phyloP scores from a whole-genome alignment of 2,888 invertebrate genomes.

The Lapara coniferarum region DNA sequence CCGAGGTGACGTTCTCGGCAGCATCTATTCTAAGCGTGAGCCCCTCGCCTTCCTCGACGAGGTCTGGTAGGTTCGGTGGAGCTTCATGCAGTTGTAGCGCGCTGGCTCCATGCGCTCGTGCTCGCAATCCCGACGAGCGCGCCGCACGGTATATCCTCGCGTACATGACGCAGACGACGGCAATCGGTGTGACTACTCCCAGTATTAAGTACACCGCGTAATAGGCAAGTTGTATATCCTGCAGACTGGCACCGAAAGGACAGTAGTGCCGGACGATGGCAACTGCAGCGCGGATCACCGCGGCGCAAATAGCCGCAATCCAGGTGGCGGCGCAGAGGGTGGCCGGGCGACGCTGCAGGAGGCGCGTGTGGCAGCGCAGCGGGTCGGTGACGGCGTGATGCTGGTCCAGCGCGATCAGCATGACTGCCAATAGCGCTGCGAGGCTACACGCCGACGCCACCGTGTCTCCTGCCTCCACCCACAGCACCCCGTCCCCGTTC shows the following conservation, averaged over 20 bases:
- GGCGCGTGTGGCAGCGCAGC: conserved; percentile 77
- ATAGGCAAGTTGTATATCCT: conserved; percentile 66
- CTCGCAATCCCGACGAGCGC: conserved; percentile 85
- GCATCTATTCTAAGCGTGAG: conserved; percentile 75
- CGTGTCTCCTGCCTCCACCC: conserved; percentile 82
- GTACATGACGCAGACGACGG: conserved; percentile 89
- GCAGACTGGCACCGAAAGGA: conserved; percentile 58
- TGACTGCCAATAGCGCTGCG: conserved; percentile 68
- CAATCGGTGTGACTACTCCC: conserved; percentile 74
- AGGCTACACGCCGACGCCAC: conserved; percentile 69
- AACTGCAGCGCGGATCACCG: conserved; percentile 64
- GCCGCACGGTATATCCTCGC: conserved; percentile 90
- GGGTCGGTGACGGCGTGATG: conserved; percentile 82
- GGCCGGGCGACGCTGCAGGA: conserved; percentile 74
- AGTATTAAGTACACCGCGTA: conserved; percentile 69
- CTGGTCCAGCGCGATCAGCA: conserved; percentile 80
- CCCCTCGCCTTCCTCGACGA: conserved; percentile 73
- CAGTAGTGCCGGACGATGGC: conserved; percentile 63
- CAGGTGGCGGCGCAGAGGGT: conserved; percentile 81
- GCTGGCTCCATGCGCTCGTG: conserved; percentile 75
- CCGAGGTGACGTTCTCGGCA: conserved; percentile 52
- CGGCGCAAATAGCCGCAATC: conserved; percentile 73
- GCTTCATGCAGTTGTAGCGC: conserved; percentile 81
- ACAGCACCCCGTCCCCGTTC: conserved; percentile 85
- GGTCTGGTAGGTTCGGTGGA: conserved; percentile 68